Evolutionary conservation across 35 echinoderm and acorn worm species (phyloP), one percentile per base, ranked within the genome.

Genomic region (Holothuria glaberrima): DNA sequence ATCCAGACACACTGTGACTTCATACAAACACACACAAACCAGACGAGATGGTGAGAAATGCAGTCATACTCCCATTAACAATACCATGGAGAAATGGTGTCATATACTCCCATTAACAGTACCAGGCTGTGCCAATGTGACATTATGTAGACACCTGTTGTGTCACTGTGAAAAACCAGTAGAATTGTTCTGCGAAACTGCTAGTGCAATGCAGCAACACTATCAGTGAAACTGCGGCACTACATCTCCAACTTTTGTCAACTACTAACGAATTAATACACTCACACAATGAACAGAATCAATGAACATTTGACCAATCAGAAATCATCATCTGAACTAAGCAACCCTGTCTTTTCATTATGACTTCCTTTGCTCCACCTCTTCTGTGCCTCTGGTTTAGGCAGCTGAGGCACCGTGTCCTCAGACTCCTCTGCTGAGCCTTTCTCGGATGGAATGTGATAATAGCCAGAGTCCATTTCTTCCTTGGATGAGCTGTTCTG

Each of bases 281-380:
- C 45, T 48, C 66, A 69, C 66, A 29, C 25, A 69, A 29, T 33
- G 31, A 26, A 69, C 9, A 69, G 31, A 33, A 69, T 26, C 31
- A 33, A 26, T 69, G 14, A 12, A 33, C 25, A 35, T 32, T 30
- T 22, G 18, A 36, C 68, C 88, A 30, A 30, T 95, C 80, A 98
- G 67, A 94, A 98, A 38, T 98, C 95, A 29, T 98, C 95, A 41
- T 98, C 95, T 6, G 95, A 98, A 57, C 95, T 98, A 17, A 98
- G 90, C 57, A 98, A 58, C 60, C 86, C 91, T n/a, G 95, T 91
- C 87, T 98, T 98, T 59, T 98, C 95, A 31, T 91, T 94, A 59
- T 98, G 92, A 66, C 87, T 92, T 18, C 88, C 71, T 82, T 78
- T 94, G 89, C 69, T 90, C 75, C 68, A 34, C 82, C 48, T 61